phyloP scores from a whole-genome alignment of 30 jellyfish, hydroid and myxozoan genomes.

The Chrysaora quinquecirrha region DNA sequence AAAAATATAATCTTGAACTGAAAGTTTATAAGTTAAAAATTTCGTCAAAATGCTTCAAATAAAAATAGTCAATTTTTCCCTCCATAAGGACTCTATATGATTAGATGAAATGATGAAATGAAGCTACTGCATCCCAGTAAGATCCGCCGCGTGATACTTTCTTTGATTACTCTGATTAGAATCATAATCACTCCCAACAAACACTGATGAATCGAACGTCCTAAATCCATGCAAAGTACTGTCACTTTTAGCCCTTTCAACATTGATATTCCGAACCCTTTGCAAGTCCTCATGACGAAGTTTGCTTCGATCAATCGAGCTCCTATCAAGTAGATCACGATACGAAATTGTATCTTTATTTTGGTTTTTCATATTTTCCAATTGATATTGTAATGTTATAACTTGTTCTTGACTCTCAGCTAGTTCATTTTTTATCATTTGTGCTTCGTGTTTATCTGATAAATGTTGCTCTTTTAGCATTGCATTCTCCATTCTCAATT shows the following conservation, averaged over 20 bases:
- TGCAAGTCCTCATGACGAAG: not conserved
- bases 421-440: conserved; percentile 21
- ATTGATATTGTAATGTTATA: conserved; percentile 36
- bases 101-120: too few relatives aligned
- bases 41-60: too few relatives aligned
- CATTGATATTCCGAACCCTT: not conserved
- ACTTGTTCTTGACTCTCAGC: conserved; percentile 37
- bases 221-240: conserved; percentile 55
- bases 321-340: not conserved
- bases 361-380: conserved; percentile 19
- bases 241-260: conserved; percentile 52
- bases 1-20: too few relatives aligned
- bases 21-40: too few relatives aligned
- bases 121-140: not conserved
- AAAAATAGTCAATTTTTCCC: too few relatives aligned
- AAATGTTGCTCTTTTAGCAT: conserved; percentile 57
- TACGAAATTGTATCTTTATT: not conserved
- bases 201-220: conserved; percentile 49
- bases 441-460: conserved; percentile 48
- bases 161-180: not conserved
- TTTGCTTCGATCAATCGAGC: not conserved
- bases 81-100: too few relatives aligned
- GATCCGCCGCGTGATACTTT: not conserved
- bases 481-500: conserved; percentile 49
- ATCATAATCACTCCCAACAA: not conserved